These are phyloP conservation scores for Brienomyrus longianalis DNA, from an alignment of 2,113 vertebrate species.

Conservation along the genomic window DNA sequence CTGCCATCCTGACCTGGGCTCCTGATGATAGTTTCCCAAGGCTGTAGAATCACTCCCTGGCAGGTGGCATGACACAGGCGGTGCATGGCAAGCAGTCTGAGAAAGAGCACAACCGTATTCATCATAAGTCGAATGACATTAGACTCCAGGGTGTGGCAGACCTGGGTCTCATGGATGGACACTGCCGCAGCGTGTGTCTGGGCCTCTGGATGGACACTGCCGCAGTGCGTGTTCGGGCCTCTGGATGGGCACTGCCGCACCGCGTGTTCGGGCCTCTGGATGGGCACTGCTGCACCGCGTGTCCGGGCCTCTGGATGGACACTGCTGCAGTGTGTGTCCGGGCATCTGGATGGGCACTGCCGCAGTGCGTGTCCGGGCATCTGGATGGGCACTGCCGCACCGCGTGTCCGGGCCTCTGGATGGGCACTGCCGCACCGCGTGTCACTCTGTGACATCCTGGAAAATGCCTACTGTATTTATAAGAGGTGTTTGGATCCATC, in stretches of 20 bases:
- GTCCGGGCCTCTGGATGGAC: not conserved
- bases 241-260: not conserved
- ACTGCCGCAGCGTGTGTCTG: not conserved
- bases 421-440: no score
- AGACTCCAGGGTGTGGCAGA: not conserved
- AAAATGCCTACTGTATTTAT: not conserved
- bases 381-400: not conserved
- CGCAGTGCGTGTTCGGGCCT: not conserved
- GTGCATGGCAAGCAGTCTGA: not conserved
- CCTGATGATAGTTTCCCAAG: not conserved
- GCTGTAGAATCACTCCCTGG: not conserved
- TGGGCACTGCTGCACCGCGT: not conserved
- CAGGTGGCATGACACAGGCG: not conserved
- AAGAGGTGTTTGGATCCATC: not conserved
- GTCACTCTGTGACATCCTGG: not conserved
- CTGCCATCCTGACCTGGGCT: not conserved
- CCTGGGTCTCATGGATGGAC: not conserved
- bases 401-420: not conserved
- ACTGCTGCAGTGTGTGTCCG: not conserved
- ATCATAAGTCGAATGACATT: not conserved
- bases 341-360: not conserved
- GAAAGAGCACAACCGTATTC: not conserved
- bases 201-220: not conserved
- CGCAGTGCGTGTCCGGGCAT: not conserved
- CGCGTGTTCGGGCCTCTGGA: not conserved